Percentiles rank a stretch among this genome's conserved stretches.
phyloP scores from a whole-genome alignment of 2,888 invertebrate species.

The Cenopis cana region DNA sequence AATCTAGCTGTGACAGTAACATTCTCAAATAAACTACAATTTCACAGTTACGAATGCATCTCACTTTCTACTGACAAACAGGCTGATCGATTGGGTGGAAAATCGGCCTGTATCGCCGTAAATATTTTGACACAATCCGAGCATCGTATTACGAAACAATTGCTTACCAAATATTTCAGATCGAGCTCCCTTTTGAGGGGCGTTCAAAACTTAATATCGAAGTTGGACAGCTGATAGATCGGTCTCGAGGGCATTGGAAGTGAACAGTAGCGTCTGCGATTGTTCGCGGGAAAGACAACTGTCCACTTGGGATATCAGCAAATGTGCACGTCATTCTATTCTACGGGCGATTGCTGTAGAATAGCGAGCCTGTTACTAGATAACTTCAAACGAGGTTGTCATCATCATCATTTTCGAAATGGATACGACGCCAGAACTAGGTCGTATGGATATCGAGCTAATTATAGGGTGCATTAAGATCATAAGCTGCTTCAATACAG shows the following conservation, averaged over 20 bases:
- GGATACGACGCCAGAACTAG: neutral
- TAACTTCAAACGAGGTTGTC: constrained; percentile 24
- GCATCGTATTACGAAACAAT: constrained; percentile 81
- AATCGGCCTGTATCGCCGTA: constrained; percentile 75
- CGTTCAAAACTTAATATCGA: constrained; percentile 71
- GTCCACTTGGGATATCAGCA: constrained; percentile 55
- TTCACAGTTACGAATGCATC: constrained; percentile 72
- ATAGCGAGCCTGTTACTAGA: constrained; percentile 34
- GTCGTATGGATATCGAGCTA: neutral
- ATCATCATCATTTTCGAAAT: constrained; percentile 6
- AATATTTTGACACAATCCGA: constrained; percentile 80
- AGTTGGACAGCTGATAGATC: constrained; percentile 77
- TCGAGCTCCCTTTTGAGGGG: constrained; percentile 59
- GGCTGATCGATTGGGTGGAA: constrained; percentile 78
- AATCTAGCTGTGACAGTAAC: constrained; percentile 52
- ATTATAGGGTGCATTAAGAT: neutral
- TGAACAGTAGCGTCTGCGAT: constrained; percentile 48
- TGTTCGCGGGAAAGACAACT: constrained; percentile 62
- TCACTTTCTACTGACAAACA: constrained; percentile 62
- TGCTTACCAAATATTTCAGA: constrained; percentile 65
- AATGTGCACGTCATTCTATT: constrained; percentile 30
- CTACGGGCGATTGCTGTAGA: constrained; percentile 25
- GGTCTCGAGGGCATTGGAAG: constrained; percentile 68
- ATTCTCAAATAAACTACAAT: constrained; percentile 74
- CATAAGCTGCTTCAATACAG: no score